Base-by-base conservation (phyloP, 2,888 invertebrate genomes). In the Ophion slaviceki region DNA sequence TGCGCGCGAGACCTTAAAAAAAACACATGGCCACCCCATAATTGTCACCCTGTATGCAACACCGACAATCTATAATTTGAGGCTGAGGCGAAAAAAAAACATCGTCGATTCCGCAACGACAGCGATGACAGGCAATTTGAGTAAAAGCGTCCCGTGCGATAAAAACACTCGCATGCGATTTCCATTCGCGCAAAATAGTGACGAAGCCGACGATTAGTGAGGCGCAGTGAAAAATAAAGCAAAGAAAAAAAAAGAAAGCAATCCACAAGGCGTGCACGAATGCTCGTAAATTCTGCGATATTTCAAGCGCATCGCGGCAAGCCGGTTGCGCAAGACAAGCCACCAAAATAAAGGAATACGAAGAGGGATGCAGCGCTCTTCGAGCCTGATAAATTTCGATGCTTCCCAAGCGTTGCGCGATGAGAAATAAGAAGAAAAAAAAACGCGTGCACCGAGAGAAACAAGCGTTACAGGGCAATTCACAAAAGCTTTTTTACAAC, bases 221-320 rank as follows among this genome's bases (percentile, higher is more conserved):
- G 45, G 47, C 47, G 57, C 11, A 59, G 45, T 53, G 47, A 67
- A 59, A 79, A 70, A 40, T 66, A 61, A 47, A 40, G 24, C 4
- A 68, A 59, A 67, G n/a, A 62, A 68, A 32, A 17, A 47, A 20
- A 61, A 20, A 59, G 24, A 24, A 47, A 74, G 14, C 59, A 24
- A 11, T 20, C 32, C n/a, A 28, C 64, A 57, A 62, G 53, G 76
- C 88, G 90, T 90, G 87, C 89, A 90, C 86, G 88, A 80, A 86
- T 84, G 72, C 76, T 82, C 66, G 74, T 86, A 66, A 81, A 86
- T 67, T 20, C 47, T 14, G 47, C 17, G 70, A 70, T 53, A 28
- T 17, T 14, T 17, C 28, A 28, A 70, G 47, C 70, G 28, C 11
- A 47, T 70, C 28, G 45, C 68, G 47, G 47, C 70, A 28, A 53